Base-by-base conservation (phyloP, 2,113 vertebrate species). In the Sylvilagus bachmani region DNA sequence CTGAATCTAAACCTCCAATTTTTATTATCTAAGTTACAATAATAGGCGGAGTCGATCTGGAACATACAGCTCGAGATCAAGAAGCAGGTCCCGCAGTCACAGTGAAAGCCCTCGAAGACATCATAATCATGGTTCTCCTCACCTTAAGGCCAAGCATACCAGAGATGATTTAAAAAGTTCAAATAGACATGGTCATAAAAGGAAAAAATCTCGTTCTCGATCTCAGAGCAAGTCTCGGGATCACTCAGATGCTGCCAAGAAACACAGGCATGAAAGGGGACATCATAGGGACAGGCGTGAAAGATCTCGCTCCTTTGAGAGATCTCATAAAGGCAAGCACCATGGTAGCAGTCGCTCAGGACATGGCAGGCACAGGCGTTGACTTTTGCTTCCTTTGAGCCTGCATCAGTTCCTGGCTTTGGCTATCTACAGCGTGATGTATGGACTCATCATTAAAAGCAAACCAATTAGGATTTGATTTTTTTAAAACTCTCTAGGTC, bases 311-410 rank as follows among this genome's bases (percentile, higher is more conserved):
- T 99, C 99, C 4, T 99, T 99, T 31, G 99, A 99, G 97, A 98
- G 99, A 1, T 95, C 99, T 12, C 99, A 99, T 97, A 99, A 99
- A 98, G 98, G 99, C 96, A 99, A 99, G 85, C 99, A 99, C 98
- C 99, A 99, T 66, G 86, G 99, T 70, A 97, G 99, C 85, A 80
- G 99, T 36, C 99, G 99, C 86, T 99, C 99, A 1, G 99, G 99
- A 33, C 99, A 99, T 44, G n/a, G 99, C 94, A 98, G 99, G 36
- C 99, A 99, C 97, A 98, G 99, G 2, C 99, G 99, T 98, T 99
- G 98, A 99, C 96, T 75, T 75, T 44, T 44, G 44, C 44, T 53
- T 11, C 85, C 14, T 25, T 22, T 6, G 91, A 80, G 6, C 82
- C 86, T 16, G 21, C 71, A 1, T 90, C 53, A 1, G 0, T 25